phyloP scores from a whole-genome alignment of 2,113 vertebrate species.

The Chaetops frenatus region DNA sequence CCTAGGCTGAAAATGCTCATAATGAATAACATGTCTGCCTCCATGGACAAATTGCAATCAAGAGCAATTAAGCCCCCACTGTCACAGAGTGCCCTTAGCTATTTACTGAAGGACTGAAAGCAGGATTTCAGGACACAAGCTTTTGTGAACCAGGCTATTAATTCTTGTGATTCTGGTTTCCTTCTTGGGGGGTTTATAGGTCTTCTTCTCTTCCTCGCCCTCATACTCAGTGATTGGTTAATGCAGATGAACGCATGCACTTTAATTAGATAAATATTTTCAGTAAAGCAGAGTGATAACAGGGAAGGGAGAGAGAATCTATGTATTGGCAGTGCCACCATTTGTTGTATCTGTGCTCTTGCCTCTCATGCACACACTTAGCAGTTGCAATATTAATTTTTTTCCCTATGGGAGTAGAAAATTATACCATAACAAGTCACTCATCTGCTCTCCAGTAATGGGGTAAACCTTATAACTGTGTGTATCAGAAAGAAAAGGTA shows the following conservation, averaged over 20 bases:
- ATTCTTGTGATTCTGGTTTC: background rate
- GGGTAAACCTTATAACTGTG: background rate
- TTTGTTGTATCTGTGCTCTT: background rate
- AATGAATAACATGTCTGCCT: constrained; percentile 18
- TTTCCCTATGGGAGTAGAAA: background rate
- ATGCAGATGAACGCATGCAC: background rate
- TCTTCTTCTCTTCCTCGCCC: background rate
- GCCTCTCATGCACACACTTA: background rate
- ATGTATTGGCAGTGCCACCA: background rate
- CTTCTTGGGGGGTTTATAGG: background rate
- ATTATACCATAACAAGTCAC: background rate
- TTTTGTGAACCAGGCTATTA: constrained; percentile 5
- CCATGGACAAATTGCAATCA: background rate
- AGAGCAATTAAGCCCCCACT: constrained; percentile 17
- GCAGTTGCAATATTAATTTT: background rate
- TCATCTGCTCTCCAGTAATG: background rate
- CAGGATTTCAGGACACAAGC: background rate
- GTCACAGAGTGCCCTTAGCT: constrained; percentile 17
- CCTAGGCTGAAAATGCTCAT: background rate
- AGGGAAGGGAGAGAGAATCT: background rate
- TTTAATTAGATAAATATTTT: background rate
- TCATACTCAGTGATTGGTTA: background rate
- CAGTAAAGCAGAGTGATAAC: background rate
- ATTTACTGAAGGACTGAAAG: constrained; percentile 9
- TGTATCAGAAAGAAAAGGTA: background rate